These are phyloP conservation scores for Dryobates pubescens DNA, from an alignment of 2,797 vertebrate genomes.

Conservation along the genomic window DNA sequence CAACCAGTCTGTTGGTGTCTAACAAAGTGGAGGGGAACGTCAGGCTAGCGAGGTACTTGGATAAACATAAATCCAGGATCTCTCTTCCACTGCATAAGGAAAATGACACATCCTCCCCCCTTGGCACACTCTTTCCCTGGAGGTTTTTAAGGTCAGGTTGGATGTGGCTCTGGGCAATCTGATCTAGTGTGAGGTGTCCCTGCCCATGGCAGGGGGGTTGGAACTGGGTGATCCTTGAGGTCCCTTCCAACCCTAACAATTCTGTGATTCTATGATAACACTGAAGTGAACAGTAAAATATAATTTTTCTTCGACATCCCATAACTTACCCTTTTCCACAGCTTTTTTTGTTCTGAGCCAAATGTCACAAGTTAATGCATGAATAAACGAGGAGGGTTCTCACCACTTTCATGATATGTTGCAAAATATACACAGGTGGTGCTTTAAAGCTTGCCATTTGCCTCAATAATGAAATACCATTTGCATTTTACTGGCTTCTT, in stretches of 20 bases:
- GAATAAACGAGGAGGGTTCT: constrained; percentile 59
- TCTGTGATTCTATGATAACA: background rate
- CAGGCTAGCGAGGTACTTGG: background rate
- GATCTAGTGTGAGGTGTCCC: too few species aligned
- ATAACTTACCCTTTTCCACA: constrained; percentile 56
- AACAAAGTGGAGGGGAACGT: background rate
- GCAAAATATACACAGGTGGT: constrained; percentile 68
- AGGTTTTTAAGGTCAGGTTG: too few species aligned
- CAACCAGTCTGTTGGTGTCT: background rate
- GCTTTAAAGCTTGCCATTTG: constrained; percentile 61
- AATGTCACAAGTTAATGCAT: constrained; percentile 57
- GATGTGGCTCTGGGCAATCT: too few species aligned
- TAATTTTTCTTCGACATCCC: constrained; percentile 46
- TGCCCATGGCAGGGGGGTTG: too few species aligned
- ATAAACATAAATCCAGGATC: accelerated
- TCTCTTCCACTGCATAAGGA: background rate
- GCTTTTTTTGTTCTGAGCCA: constrained; percentile 61
- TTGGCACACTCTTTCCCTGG: background rate
- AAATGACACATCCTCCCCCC: background rate
- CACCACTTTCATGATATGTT: constrained; percentile 62
- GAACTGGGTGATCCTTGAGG: too few species aligned
- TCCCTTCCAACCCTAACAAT: too few species aligned
- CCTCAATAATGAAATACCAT: constrained; percentile 52
- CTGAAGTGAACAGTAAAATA: constrained; percentile 16
- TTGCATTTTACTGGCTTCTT: constrained; percentile 61